Conservation (phyloP, 2,888 invertebrate genomes). For the Lacanobia wlatinum region DNA sequence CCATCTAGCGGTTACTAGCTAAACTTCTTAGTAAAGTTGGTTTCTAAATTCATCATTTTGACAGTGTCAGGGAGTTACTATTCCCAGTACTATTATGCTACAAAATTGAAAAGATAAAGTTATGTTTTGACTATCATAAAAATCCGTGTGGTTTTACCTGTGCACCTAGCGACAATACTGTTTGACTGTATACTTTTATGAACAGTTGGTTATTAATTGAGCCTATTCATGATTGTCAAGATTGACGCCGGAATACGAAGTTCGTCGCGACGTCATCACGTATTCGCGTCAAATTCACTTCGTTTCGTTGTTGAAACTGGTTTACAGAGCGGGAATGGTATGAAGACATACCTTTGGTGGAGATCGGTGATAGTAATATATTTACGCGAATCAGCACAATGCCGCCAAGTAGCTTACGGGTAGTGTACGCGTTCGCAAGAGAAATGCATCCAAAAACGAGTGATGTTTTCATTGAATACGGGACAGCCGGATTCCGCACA, state of each 20-base stretch:
- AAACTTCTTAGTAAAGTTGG: constrained; percentile 29
- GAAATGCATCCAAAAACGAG: constrained; percentile 94
- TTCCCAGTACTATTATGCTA: constrained; percentile 27
- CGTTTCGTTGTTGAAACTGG: constrained; percentile 65
- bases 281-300: constrained; percentile 72
- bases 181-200: constrained; percentile 27
- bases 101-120: constrained; percentile 45
- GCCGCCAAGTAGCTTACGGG: constrained; percentile 91
- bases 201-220: constrained; percentile 55
- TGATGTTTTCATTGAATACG: constrained; percentile 93
- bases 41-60: constrained; percentile 34
- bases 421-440: constrained; percentile 94
- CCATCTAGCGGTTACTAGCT: constrained; percentile 69
- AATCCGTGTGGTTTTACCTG: constrained; percentile 2
- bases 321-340: constrained; percentile 84
- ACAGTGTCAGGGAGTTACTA: constrained; percentile 25
- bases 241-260: constrained; percentile 35
- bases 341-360: constrained; percentile 65
- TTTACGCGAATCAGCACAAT: constrained; percentile 83
- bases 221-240: constrained; percentile 67
- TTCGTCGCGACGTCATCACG: constrained; percentile 57
- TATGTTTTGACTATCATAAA: background rate
- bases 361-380: constrained; percentile 88
- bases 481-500: constrained; percentile 96
- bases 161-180: constrained; percentile 35